Evolutionary conservation across 2,888 invertebrate genomes (phyloP).

Genomic region (Chrysolina oricalcia): DNA sequence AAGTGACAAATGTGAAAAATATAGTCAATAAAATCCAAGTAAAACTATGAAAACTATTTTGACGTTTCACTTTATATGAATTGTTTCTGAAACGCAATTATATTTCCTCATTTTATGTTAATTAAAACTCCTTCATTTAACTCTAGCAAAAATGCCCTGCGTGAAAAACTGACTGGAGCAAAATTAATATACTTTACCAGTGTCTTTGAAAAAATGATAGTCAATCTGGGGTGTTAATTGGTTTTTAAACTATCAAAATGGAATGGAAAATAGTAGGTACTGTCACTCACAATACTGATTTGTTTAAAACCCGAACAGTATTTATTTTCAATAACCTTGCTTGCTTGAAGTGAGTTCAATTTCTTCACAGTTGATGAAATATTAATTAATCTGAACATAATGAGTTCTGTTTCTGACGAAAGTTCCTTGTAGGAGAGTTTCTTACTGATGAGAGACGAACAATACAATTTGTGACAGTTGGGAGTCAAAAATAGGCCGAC

Average conservation of each 20-base stretch:
- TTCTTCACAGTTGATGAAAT: conserved; percentile 22
- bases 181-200: background rate
- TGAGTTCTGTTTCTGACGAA: conserved; percentile 18
- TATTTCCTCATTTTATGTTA: background rate
- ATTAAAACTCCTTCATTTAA: background rate
- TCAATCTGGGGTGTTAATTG: conserved; percentile 2
- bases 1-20: too few relatives aligned
- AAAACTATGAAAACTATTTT: too few relatives aligned
- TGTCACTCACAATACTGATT: conserved; percentile 17
- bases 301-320: background rate
- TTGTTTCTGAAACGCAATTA: background rate
- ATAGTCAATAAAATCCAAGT: too few relatives aligned
- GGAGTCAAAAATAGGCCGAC: background rate
- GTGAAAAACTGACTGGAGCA: background rate
- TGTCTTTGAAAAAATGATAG: background rate
- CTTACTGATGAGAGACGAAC: conserved; percentile 19
- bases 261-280: background rate
- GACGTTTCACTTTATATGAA: background rate
- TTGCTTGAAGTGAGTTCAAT: conserved; percentile 8
- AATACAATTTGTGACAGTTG: conserved; percentile 2
- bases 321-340: background rate
- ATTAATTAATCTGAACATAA: conserved; percentile 25
- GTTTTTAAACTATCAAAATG: conserved; percentile 6
- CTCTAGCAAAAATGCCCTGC: background rate
- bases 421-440: background rate